Evolutionary conservation across 2,797 vertebrate species (phyloP).

Genomic region (Sardinella longiceps): DNA sequence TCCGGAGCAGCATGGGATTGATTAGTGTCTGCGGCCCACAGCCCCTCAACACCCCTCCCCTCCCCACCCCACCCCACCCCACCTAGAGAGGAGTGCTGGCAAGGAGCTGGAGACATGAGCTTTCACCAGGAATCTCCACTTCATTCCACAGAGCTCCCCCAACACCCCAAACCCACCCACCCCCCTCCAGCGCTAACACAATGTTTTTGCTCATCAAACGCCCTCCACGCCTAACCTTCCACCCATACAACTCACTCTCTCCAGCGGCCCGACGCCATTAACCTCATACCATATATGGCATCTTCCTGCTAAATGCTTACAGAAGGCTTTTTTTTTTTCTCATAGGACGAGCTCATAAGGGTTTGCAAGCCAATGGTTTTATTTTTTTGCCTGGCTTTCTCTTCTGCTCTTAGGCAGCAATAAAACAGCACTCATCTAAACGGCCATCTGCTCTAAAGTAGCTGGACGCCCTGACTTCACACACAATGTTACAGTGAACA

Average conservation of each 20-base stretch:
- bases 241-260: neutral
- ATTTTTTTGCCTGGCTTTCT: neutral
- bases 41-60: constrained; percentile 36
- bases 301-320: neutral
- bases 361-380: constrained; percentile 15
- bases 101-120: neutral
- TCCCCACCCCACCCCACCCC: neutral
- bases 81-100: constrained; percentile 28
- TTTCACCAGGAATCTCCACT: constrained; percentile 7
- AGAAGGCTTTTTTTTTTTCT: neutral
- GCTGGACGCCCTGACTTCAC: neutral
- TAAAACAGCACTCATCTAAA: neutral
- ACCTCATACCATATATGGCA: neutral
- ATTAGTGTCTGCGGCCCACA: constrained; percentile 45
- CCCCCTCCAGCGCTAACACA: neutral
- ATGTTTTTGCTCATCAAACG: neutral
- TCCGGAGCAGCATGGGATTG: constrained; percentile 55
- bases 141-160: neutral
- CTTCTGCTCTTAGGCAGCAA: neutral
- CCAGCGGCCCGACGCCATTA: neutral
- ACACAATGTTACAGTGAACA: neutral
- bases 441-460: neutral
- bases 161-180: neutral
- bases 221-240: neutral
- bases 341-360: neutral